These are phyloP conservation scores for Drosophila prosaltans DNA, from an alignment of 1,140 invertebrate genomes.

Conservation along the genomic window DNA sequence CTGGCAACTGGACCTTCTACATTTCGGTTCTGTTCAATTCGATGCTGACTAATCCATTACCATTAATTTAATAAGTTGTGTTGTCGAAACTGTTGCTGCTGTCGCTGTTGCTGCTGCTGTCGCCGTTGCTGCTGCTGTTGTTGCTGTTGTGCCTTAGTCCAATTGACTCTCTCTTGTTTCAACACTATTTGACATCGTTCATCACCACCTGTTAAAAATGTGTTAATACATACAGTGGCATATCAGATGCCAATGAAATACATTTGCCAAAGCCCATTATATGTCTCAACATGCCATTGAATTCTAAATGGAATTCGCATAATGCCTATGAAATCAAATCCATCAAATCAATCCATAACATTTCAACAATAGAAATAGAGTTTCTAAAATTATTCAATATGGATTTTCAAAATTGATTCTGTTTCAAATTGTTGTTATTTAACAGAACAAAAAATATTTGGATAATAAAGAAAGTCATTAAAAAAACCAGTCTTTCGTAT, in stretches of 20 bases:
- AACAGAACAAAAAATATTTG: no score
- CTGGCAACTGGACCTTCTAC: slow-evolving; percentile 41
- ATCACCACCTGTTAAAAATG: slow-evolving; percentile 72
- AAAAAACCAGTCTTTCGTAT: no score
- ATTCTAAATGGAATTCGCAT: slow-evolving; percentile 37
- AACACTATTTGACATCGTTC: slow-evolving; percentile 53
- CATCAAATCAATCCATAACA: slow-evolving; percentile 7
- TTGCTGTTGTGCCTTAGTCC: slow-evolving; percentile 38
- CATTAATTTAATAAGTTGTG: slow-evolving; percentile 79
- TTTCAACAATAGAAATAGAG: background rate
- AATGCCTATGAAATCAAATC: slow-evolving; percentile 15
- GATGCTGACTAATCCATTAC: slow-evolving; percentile 76
- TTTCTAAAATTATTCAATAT: background rate
- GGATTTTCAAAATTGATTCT: background rate
- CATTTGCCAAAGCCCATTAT: slow-evolving; percentile 26
- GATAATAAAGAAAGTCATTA: no score
- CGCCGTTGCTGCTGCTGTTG: slow-evolving; percentile 27
- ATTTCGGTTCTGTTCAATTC: slow-evolving; percentile 39
- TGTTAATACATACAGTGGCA: slow-evolving; percentile 62
- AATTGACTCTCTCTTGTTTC: slow-evolving; percentile 65
- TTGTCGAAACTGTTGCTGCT: slow-evolving; percentile 24
- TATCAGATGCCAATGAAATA: slow-evolving; percentile 39
- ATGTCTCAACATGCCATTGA: slow-evolving; percentile 33
- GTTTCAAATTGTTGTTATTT: background rate
- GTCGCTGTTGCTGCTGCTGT: slow-evolving; percentile 17